phyloP scores from a whole-genome alignment of 2,888 invertebrate species.

The Hylaea fasciaria region DNA sequence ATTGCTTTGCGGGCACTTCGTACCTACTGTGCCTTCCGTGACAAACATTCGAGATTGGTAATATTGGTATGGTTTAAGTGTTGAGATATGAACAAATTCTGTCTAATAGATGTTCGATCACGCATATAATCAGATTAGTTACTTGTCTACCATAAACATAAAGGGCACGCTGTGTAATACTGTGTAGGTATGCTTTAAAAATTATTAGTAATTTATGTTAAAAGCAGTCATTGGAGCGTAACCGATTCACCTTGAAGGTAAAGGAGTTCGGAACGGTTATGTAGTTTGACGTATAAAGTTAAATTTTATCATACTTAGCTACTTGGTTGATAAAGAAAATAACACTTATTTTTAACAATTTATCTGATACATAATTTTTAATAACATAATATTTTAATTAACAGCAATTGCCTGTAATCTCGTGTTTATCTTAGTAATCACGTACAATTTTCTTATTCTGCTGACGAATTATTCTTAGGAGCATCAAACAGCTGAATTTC shows the following conservation, averaged over 20 bases:
- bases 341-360: too few relatives aligned
- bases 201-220: constrained; percentile 34
- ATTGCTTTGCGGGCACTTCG: neutral
- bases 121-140: too few relatives aligned
- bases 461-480: neutral
- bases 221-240: constrained; percentile 37
- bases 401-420: constrained; percentile 9
- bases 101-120: too few relatives aligned
- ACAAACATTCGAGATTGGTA: neutral
- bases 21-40: neutral
- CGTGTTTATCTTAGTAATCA: neutral
- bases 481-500: neutral
- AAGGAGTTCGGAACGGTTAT: constrained; percentile 36
- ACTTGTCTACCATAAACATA: neutral
- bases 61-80: too few relatives aligned
- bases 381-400: too few relatives aligned
- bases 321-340: constrained; percentile 26
- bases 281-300: constrained; percentile 10
- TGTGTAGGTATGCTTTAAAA: constrained; percentile 35
- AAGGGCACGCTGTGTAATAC: constrained; percentile 21
- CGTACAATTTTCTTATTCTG: neutral
- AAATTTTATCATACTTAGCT: constrained; percentile 16
- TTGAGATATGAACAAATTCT: too few relatives aligned
- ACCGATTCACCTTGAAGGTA: constrained; percentile 54
- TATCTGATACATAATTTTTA: too few relatives aligned